Evolutionary conservation across 2,888 invertebrate species (phyloP), one percentile per base, ranked within the genome.

Genomic region (Drosophila atroscutellata): DNA sequence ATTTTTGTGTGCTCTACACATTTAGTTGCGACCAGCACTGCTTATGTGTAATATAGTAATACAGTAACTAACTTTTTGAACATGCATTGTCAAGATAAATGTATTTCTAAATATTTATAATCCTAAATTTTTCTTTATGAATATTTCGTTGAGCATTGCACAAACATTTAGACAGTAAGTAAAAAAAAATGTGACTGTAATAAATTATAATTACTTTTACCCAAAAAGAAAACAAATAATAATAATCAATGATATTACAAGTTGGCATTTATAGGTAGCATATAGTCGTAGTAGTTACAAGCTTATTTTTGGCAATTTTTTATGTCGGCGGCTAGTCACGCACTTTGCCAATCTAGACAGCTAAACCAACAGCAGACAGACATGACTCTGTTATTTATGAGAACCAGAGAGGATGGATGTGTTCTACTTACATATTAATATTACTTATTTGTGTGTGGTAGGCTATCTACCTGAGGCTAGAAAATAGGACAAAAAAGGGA

Each of bases 291-390:
- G 20, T n/a, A 42, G 45, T 15, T 52, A n/a, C 15, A 32, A 30
- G 5, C 18, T 50, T 54, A 54, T 52, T 15, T 30, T 55, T 57
- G 45, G 49, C n/a, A 39, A 51, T 26, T 67, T 56, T 28, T 36
- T 55, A 51, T 42, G 15, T 54, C 51, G 54, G 24, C 47, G 18
- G 34, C 60, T 32, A 18, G 78, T 77, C 77, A 77, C 77, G 77
- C 82, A 77, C 61, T 72, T 52, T 55, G 54, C 9, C 42, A 58
- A 60, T 36, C 52, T 36, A 47, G 75, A 65, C 30, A 65, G 52
- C 55, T 66, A 34, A 72, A 24, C 42, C 47, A 55, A 50, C 55
- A 70, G 20, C n/a, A 37, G 61, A 61, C 45, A 52, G 56, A 54
- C 56, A 56, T 47, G 72, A 49, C 59, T 52, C 50, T 52, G 72